Evolutionary conservation across 2,113 vertebrate genomes (phyloP), one percentile per base, ranked within the genome.

Genomic region (Smithornis capensis): DNA sequence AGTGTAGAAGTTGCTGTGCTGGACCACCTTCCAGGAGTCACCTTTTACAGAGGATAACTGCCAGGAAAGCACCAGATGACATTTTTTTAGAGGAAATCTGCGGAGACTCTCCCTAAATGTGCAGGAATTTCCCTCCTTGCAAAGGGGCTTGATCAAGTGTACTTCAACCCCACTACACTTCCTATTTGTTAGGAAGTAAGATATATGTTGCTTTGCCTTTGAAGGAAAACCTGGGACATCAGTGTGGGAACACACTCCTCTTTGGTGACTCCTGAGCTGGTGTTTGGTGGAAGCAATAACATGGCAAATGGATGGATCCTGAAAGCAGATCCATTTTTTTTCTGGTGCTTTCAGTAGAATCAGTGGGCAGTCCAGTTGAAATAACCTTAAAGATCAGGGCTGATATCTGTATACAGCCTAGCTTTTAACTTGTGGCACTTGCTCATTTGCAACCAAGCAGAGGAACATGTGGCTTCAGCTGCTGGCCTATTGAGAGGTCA

Each of bases 161-260:
- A 45, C 28, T 75, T 78, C 67, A 83, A 47, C 31, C 28, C 25
- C 50, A 60, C 56, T 49, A 60, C 7, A 3, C 14, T 69, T 73
- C 27, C 27, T 87, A 37, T 10, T 38, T 0, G 1, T 62, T 73
- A 42, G 45, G 31, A 42, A 79, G 37, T 17, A 19, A 50, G 28
- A 33, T 0, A 2, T 28, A 8, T 0, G 0, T 50, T 84, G 42
- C 42, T n/a, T 73, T 87, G 12, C 62, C 38, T 17, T 82, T 31
- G 18, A 79, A 82, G 45, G 49, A 35, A 29, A 87, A 33, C 59
- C 40, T 93, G 71, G 87, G 75, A 50, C 40, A 77, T 74, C 33
- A 47, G 27, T 74, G 50, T 92, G 86, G 83, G 73, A 93, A 70
- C 29, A 50, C 7, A 7, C 17, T 71, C 15, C 57, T 38, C 9